Evolutionary conservation across 2,797 vertebrate genomes (phyloP), one percentile per base, ranked within the genome.

Genomic region (Sebastes iracundus): DNA sequence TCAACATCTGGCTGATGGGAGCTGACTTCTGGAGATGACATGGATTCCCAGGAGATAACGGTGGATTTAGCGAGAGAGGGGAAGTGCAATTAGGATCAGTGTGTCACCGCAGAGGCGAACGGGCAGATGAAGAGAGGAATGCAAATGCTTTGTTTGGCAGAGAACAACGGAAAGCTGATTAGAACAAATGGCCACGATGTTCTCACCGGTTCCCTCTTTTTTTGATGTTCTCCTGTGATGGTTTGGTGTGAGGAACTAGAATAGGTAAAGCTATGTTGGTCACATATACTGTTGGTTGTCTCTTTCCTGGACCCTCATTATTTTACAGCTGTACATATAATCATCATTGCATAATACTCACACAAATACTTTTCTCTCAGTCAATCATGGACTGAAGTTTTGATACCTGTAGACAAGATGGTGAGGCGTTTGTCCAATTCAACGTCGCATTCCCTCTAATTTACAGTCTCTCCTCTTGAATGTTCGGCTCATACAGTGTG

Each of bases 161-260:
- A 89, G 91, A 90, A 94, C 87, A 94, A 91, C 88, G 90, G 90
- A 95, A 94, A 94, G 92, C 92, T 94, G 94, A 95, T 96, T 94
- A 94, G 90, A 87, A 83, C 93, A 93, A 93, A 94, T 91, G 90
- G 79, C 63, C 79, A 84, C 7, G 42, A 28, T 86, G 86, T 32
- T 76, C 81, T 87, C 46, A 20, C 20, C 32, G 38, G 23, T 72
- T 86, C 38, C 55, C 61, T 72, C 42, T 55, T 85, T 89, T 79
- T 69, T 38, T 75, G 16, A 82, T 75, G 69, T 69, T 80, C 66
- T 35, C 27, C 59, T 22, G 68, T 85, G 58, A 85, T 80, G 33
- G 64, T 82, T 79, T 61, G 14, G 46, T 79, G 53, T 64, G 65
- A 86, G 69, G 75, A 62, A 81, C 76, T 71, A 35, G 20, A 78